Evolutionary conservation across 1,140 invertebrate species (phyloP).

Genomic region (Mamestra configurata): DNA sequence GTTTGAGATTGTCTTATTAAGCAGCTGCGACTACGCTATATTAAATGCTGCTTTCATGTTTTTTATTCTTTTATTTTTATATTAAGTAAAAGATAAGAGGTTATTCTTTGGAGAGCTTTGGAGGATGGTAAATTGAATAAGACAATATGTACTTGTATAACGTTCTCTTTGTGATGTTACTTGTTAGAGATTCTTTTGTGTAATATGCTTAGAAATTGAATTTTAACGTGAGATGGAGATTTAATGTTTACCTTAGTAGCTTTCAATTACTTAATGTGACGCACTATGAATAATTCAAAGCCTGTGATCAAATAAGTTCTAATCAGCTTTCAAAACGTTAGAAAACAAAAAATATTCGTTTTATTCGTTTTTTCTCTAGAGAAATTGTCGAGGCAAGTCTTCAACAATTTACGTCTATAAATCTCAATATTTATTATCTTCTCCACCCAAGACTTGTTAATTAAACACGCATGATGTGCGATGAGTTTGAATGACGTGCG

Average conservation of each 20-base stretch:
- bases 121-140: not conserved
- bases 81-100: slow-evolving; percentile 17
- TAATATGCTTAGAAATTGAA: not conserved
- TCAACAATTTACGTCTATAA: not conserved
- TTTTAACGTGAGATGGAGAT: not conserved
- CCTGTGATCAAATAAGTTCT: not conserved
- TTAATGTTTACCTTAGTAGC: not conserved
- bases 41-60: slow-evolving; percentile 29
- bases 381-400: not conserved
- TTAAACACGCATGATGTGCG: slow-evolving; percentile 29
- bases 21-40: slow-evolving; percentile 33
- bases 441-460: slow-evolving; percentile 23
- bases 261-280: not conserved
- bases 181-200: slow-evolving; percentile 1
- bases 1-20: slow-evolving; percentile 37
- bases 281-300: not conserved
- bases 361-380: not conserved
- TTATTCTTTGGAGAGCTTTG: slow-evolving; percentile 7
- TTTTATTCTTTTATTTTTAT: slow-evolving; percentile 20
- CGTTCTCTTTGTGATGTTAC: not conserved
- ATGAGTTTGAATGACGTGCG: slow-evolving; percentile 5
- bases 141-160: not conserved
- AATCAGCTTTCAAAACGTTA: not conserved
- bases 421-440: slow-evolving; percentile 4
- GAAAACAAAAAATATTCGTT: too few relatives aligned